Base-by-base conservation (phyloP, 37 sponge, comb jelly and placozoan genomes). In the Geodia barretti region DNA sequence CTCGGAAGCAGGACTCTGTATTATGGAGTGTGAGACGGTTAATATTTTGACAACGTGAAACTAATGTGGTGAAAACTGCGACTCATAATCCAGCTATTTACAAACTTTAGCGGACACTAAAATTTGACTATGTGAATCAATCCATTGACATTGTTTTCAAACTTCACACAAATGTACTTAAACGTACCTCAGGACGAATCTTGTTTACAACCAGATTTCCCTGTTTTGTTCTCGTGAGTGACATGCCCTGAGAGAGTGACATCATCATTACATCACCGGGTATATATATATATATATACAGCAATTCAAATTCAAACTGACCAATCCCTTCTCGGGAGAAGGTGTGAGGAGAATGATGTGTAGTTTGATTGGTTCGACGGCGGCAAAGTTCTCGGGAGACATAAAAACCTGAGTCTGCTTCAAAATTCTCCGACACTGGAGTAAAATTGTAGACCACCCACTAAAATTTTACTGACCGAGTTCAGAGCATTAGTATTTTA, bases 1-100 rank as follows among this genome's bases (percentile, higher is more conserved):
- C 62, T 60, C 39, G 31, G 32, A 62, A 1, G 91, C 87, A n/a
- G 91, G 87, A 39, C 87, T 79, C 91, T 90, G 42, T 7, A 79
- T 33, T 43, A n/a, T n/a, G n/a, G n/a, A n/a, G n/a, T n/a, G n/a
- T n/a, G n/a, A 47, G 54, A 47, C 54, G 14, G 11, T 17, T 47
- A 14, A 47, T 47, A 14, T 47, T 14, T 17, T 47, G 11, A 47
- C 54, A n/a, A n/a, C n/a, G n/a, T n/a, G n/a, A n/a, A n/a, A n/a
- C n/a, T n/a, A n/a, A n/a, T n/a, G n/a, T n/a, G n/a, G n/a, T n/a
- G n/a, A n/a, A n/a, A n/a, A n/a, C n/a, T n/a, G n/a, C n/a, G n/a
- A n/a, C n/a, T n/a, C n/a, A n/a, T n/a, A n/a, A n/a, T n/a, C n/a
- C n/a, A n/a, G n/a, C n/a, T n/a, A n/a, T n/a, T n/a, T n/a, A n/a